Conservation (phyloP, 2,797 vertebrate species). For the Cyclura pinguis region DNA sequence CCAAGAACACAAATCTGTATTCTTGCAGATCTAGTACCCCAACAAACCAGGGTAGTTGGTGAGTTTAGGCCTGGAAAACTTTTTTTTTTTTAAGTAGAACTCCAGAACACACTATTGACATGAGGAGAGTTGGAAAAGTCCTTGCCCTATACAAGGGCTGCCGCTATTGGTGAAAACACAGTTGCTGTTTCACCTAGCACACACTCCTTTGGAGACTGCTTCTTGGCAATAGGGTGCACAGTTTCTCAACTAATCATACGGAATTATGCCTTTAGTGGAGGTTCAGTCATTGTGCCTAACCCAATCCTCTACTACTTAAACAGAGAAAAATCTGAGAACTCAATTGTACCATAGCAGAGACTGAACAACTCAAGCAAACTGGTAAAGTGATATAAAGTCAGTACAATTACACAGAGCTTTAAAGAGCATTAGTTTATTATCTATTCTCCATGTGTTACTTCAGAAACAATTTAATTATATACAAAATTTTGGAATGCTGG, state of each 20-base stretch:
- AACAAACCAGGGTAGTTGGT: background rate
- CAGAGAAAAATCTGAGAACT: background rate
- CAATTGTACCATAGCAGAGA: slow-evolving; percentile 4
- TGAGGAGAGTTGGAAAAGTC: background rate
- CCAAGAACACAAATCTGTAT: no score
- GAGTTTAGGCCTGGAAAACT: background rate
- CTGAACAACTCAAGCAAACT: slow-evolving; percentile 19
- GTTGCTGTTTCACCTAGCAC: background rate
- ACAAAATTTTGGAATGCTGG: slow-evolving; percentile 97
- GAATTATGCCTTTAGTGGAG: background rate
- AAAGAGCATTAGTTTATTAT: slow-evolving; percentile 94
- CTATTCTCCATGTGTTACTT: slow-evolving; percentile 91
- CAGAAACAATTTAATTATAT: slow-evolving; percentile 92
- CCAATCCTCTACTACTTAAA: background rate
- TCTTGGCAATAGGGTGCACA: background rate
- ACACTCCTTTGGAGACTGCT: background rate
- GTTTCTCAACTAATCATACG: background rate
- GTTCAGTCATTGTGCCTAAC: background rate
- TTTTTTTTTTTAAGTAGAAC: background rate
- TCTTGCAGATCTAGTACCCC: background rate
- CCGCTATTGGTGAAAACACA: background rate
- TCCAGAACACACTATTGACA: background rate
- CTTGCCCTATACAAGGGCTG: background rate
- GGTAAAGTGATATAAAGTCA: slow-evolving; percentile 55
- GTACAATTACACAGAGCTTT: slow-evolving; percentile 73